phyloP scores from a whole-genome alignment of 2,888 invertebrate species.

The Orgyia antiqua region DNA sequence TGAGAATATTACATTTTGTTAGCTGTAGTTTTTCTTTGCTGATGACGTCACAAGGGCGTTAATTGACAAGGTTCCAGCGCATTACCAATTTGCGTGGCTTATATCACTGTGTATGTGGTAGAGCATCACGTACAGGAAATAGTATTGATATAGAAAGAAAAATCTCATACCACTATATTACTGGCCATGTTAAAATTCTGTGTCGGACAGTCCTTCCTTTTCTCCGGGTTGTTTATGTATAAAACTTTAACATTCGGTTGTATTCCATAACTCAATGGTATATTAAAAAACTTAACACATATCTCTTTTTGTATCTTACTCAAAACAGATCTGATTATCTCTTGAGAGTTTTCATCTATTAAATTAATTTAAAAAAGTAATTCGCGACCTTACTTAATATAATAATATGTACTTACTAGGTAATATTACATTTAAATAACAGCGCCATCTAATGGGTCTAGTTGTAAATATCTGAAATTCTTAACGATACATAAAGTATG shows the following conservation, averaged over 20 bases:
- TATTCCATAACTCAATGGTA: conserved; percentile 29
- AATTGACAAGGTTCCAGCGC: too few relatives aligned
- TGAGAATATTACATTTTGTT: too few relatives aligned
- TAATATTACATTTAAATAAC: too few relatives aligned
- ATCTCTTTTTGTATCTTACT: conserved; percentile 43
- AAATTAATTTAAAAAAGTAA: not conserved
- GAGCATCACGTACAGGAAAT: too few relatives aligned
- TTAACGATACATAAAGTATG: too few relatives aligned
- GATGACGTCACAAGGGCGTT: too few relatives aligned
- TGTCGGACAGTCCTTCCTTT: conserved; percentile 42
- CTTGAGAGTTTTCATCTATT: conserved; percentile 56
- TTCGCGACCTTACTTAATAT: not conserved
- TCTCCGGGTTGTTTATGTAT: conserved; percentile 50
- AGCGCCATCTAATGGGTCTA: too few relatives aligned
- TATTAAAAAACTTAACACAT: conserved; percentile 59
- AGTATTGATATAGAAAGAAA: too few relatives aligned
- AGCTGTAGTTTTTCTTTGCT: too few relatives aligned
- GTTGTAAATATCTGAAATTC: too few relatives aligned
- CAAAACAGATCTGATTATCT: conserved; percentile 40
- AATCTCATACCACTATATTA: conserved; percentile 41
- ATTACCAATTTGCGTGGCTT: too few relatives aligned
- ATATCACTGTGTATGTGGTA: too few relatives aligned
- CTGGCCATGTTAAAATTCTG: conserved; percentile 34
- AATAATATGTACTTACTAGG: not conserved
- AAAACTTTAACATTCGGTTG: conserved; percentile 32